Conservation (phyloP, 1,140 invertebrate genomes). For the Grapholita molesta region DNA sequence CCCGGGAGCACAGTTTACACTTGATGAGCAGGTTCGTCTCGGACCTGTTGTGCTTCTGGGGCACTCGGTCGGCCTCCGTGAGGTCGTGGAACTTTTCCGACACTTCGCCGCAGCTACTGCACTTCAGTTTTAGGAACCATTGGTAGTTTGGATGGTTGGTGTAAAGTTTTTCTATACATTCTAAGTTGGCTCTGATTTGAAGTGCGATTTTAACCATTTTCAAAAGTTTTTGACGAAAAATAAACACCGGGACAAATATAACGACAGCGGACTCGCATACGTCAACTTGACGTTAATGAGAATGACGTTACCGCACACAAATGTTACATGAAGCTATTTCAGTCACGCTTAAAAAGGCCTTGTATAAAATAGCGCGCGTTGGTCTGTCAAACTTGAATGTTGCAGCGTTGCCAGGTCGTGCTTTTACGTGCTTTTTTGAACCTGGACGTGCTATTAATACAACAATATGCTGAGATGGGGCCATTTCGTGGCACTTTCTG, state of each 20-base stretch:
- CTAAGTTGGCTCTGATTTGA: slow-evolving; percentile 82
- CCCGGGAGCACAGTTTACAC: slow-evolving; percentile 92
- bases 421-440: too few species aligned
- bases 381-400: too few species aligned
- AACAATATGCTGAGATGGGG: too few species aligned
- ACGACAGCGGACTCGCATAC: too few species aligned
- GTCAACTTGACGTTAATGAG: background rate
- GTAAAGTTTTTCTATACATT: slow-evolving; percentile 83
- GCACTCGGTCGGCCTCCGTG: slow-evolving; percentile 82
- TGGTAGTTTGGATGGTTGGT: slow-evolving; percentile 82
- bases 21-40: slow-evolving; percentile 89
- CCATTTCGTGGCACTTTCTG: too few species aligned
- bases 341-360: background rate
- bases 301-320: background rate
- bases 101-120: slow-evolving; percentile 88
- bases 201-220: slow-evolving; percentile 85
- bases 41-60: slow-evolving; percentile 84
- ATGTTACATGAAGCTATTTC: background rate
- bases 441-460: too few species aligned
- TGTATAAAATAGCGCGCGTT: too few species aligned
- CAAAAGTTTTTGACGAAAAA: slow-evolving; percentile 4
- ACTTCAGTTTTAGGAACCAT: slow-evolving; percentile 87
- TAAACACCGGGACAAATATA: background rate
- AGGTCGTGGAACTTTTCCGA: slow-evolving; percentile 91
- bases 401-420: too few species aligned